Percentiles rank a stretch among this genome's conserved stretches.
Conservation (phyloP, 2,888 invertebrate species). For the Megaustenia siamemsis region DNA sequence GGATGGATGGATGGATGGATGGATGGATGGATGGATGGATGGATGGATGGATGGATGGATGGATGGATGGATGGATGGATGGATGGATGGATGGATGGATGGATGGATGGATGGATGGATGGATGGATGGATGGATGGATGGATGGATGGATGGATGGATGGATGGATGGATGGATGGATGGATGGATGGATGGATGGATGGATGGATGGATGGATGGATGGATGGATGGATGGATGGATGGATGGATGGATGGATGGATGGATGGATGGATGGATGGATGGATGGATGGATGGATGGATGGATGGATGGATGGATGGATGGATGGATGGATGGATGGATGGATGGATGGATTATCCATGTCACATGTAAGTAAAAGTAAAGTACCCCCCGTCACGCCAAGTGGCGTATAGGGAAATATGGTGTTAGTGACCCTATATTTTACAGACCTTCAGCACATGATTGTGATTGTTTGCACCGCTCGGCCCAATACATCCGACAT, state of each 20-base stretch:
- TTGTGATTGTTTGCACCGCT: no score
- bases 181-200: slow-evolving; percentile 15
- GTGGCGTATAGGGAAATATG: no score
- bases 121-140: slow-evolving; percentile 15
- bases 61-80: slow-evolving; percentile 15
- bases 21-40: not conserved
- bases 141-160: slow-evolving; percentile 15
- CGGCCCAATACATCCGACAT: no score
- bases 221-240: slow-evolving; percentile 13
- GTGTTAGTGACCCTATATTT: no score
- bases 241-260: slow-evolving; percentile 19
- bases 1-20: not conserved
- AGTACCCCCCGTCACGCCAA: no score
- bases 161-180: slow-evolving; percentile 15
- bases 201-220: slow-evolving; percentile 6
- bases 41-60: slow-evolving; percentile 15
- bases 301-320: slow-evolving; percentile 22
- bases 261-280: slow-evolving; percentile 22
- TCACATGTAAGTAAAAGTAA: no score
- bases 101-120: slow-evolving; percentile 15
- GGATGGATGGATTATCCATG: not conserved
- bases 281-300: slow-evolving; percentile 22
- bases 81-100: slow-evolving; percentile 15
- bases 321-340: slow-evolving; percentile 22
- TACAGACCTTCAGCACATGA: no score